phyloP scores from a whole-genome alignment of 2,888 invertebrate species.

The Pyrrhosoma nymphula region DNA sequence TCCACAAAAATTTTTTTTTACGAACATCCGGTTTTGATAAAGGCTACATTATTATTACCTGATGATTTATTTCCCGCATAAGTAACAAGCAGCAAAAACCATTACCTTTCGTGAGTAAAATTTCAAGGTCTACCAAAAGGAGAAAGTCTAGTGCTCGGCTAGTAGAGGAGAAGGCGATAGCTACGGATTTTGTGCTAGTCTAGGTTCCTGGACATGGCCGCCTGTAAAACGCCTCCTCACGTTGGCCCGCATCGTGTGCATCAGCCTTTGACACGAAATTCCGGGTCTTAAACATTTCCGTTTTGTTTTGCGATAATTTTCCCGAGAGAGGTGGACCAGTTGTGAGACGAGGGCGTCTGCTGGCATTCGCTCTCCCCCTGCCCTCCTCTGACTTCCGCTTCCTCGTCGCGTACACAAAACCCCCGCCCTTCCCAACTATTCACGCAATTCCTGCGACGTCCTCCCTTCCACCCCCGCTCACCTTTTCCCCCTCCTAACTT shows the following conservation, averaged over 20 bases:
- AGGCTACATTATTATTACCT: no score
- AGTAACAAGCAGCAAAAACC: no score
- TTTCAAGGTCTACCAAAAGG: background rate
- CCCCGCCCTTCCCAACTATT: background rate
- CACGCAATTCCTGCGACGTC: background rate
- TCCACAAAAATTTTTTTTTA: no score
- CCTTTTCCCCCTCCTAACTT: background rate
- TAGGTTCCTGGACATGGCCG: background rate
- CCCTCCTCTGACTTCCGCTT: background rate
- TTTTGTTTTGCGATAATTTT: background rate
- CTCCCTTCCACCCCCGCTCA: background rate
- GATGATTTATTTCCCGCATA: no score
- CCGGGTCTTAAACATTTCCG: background rate
- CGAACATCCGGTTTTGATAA: no score
- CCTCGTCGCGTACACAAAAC: background rate
- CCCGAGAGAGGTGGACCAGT: background rate
- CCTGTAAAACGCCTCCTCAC: background rate
- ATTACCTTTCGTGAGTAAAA: no score
- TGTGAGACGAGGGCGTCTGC: background rate
- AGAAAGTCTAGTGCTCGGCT: background rate
- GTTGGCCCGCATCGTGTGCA: background rate
- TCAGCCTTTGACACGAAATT: no score
- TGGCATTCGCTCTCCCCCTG: background rate
- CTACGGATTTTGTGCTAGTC: background rate
- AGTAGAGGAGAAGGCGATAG: background rate